Conservation (phyloP, 2,113 vertebrate genomes). For the Trichomycterus rosablanca region DNA sequence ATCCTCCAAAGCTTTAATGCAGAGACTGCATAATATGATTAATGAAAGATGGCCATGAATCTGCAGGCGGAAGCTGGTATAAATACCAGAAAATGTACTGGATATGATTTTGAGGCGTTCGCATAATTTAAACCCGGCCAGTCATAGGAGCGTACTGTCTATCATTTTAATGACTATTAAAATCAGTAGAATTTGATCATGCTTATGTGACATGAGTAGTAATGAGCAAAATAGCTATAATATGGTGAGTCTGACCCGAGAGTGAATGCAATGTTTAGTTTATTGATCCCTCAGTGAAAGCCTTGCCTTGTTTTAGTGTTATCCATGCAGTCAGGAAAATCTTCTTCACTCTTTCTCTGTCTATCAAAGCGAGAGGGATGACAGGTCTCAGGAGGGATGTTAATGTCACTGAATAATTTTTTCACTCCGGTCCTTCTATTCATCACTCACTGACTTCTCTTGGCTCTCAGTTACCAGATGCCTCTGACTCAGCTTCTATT, state of each 20-base stretch:
- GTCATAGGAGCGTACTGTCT: neutral
- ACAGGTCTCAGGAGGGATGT: conserved; percentile 40
- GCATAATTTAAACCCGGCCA: neutral
- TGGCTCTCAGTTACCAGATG: conserved; percentile 5
- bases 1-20: conserved; percentile 11
- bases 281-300: neutral
- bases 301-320: conserved; percentile 1
- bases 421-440: conserved; percentile 50
- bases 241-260: neutral
- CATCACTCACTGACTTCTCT: conserved; percentile 56
- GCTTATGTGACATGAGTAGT: neutral
- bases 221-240: conserved; percentile 6
- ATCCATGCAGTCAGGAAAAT: neutral
- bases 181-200: neutral
- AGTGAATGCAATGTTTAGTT: conserved; percentile 18
- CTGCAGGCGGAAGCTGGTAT: conserved; percentile 9
- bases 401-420: conserved; percentile 56
- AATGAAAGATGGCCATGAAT: conserved; percentile 19
- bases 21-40: conserved; percentile 28
- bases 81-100: conserved; percentile 18
- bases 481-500: conserved; percentile 45
- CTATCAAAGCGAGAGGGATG: conserved; percentile 41
- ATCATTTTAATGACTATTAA: conserved; percentile 14
- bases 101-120: neutral
- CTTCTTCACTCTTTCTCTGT: conserved; percentile 34